phyloP scores from a whole-genome alignment of 2,113 vertebrate species.

The Lontra canadensis region DNA sequence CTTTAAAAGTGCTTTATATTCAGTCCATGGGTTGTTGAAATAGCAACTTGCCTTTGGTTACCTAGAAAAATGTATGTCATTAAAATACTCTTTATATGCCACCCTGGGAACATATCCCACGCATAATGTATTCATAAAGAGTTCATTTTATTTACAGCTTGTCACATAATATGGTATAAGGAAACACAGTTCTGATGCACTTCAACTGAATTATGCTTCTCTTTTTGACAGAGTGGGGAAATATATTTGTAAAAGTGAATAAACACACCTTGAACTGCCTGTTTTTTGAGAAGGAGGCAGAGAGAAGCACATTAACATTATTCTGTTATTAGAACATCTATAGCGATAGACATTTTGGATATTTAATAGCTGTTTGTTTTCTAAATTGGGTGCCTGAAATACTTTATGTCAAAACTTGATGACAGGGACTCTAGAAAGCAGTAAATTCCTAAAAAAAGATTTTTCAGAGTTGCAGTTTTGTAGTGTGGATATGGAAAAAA shows the following conservation, averaged over 20 bases:
- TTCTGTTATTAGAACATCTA: constrained; percentile 61
- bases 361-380: constrained; percentile 67
- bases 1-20: constrained; percentile 50
- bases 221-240: constrained; percentile 65
- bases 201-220: constrained; percentile 67
- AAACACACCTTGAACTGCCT: constrained; percentile 62
- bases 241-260: constrained; percentile 65
- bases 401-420: constrained; percentile 49
- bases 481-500: background rate
- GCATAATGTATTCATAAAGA: constrained; percentile 65
- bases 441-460: background rate
- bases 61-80: constrained; percentile 63
- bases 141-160: constrained; percentile 73
- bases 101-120: constrained; percentile 47
- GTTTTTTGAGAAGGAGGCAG: constrained; percentile 47
- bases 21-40: constrained; percentile 41
- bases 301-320: constrained; percentile 53
- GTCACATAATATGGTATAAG: constrained; percentile 51
- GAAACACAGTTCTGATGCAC: constrained; percentile 53
- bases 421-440: constrained; percentile 44
- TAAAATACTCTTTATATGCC: constrained; percentile 63
- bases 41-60: constrained; percentile 55
- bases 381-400: constrained; percentile 57
- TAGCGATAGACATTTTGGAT: constrained; percentile 55
- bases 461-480: constrained; percentile 52